phyloP scores from a whole-genome alignment of 64 coral and sea anemone species.

The Stylophora pistillata region DNA sequence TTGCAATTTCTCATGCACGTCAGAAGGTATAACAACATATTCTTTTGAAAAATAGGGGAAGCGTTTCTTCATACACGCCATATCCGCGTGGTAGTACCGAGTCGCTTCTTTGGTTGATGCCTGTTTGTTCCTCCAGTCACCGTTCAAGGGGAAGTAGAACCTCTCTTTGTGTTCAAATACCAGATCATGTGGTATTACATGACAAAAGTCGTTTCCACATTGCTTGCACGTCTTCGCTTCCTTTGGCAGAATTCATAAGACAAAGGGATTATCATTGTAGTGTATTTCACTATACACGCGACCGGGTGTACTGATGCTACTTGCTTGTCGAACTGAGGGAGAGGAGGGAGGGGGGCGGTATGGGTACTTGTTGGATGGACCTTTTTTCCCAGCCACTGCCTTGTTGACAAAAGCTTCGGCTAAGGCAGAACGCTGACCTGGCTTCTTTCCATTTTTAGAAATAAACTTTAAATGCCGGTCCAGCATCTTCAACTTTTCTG shows the following conservation, averaged over 20 bases:
- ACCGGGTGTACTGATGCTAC: conserved; percentile 5
- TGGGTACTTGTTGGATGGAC: too few species aligned
- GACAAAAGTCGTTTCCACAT: conserved; percentile 47
- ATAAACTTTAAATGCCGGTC: conserved; percentile 22
- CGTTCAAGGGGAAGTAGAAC: conserved; percentile 55
- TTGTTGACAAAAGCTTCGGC: conserved; percentile 20
- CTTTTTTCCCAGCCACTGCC: conserved; percentile 43
- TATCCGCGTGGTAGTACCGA: conserved; percentile 59
- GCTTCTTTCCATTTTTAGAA: conserved; percentile 24
- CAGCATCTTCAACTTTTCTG: conserved; percentile 23
- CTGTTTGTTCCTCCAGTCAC: conserved; percentile 68
- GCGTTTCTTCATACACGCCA: conserved; percentile 39
- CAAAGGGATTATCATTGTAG: conserved; percentile 65
- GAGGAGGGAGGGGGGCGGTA: conserved; percentile 19
- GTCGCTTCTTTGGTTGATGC: conserved; percentile 32
- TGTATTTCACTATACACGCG: conserved; percentile 55
- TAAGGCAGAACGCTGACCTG: conserved; percentile 4
- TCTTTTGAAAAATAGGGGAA: conserved; percentile 38
- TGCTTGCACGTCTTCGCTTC: conserved; percentile 52
- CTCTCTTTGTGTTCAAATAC: conserved; percentile 62
- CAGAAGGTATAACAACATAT: conserved; percentile 35
- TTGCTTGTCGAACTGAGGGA: conserved; percentile 18
- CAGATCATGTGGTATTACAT: conserved; percentile 39
- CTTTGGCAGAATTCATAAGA: conserved; percentile 46
- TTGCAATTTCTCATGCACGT: conserved; percentile 31